Percentiles rank a stretch among this genome's conserved stretches.
Evolutionary conservation across 2,113 vertebrate species (phyloP).

Genomic region (Rallus limicola): DNA sequence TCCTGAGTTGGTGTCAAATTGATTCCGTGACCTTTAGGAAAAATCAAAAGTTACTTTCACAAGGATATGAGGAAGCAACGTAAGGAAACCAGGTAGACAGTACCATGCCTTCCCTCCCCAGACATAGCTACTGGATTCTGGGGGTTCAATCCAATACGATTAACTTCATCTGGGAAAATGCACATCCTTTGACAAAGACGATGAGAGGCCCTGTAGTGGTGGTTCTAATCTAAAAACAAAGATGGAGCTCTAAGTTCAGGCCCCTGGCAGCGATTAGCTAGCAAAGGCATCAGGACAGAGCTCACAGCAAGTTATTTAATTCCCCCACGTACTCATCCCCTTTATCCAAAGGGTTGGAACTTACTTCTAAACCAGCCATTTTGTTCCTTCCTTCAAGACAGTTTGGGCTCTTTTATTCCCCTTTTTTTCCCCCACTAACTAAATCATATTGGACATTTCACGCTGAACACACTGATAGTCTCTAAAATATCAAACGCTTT

Average conservation of each 20-base stretch:
- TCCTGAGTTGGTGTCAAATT: neutral
- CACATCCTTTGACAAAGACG: rapidly evolving
- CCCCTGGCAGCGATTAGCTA: neutral
- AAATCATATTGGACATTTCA: slow-evolving; percentile 41
- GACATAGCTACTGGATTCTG: neutral
- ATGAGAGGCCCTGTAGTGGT: rapidly evolving
- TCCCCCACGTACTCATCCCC: neutral
- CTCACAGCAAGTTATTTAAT: neutral
- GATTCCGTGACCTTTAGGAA: neutral
- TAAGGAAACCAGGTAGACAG: neutral
- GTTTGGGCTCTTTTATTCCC: neutral
- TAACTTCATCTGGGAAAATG: neutral
- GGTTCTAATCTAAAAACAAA: neutral
- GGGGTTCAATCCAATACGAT: neutral
- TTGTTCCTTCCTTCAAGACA: neutral
- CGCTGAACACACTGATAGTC: neutral
- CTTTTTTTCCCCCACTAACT: neutral
- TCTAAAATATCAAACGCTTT: slow-evolving; percentile 46
- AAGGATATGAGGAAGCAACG: neutral
- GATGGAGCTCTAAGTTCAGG: neutral
- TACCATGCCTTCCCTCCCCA: neutral
- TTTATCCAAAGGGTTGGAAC: neutral
- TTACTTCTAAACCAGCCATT: neutral
- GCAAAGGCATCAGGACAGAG: neutral
- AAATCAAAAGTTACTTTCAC: neutral